Evolutionary conservation across 2,888 invertebrate genomes (phyloP).

Genomic region (Apamea crenata): DNA sequence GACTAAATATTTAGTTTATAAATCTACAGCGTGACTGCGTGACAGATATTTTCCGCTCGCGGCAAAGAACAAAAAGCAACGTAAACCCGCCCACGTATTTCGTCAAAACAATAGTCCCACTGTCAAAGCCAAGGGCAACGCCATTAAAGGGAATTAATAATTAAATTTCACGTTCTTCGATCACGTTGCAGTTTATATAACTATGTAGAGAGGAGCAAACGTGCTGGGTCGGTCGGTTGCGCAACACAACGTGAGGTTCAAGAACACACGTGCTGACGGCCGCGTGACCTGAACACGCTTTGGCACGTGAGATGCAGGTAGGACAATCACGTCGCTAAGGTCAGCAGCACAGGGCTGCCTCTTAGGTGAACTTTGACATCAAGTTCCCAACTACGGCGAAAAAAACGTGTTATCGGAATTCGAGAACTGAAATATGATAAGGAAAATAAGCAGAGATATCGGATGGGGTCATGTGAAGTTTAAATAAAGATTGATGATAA

Average conservation of each 20-base stretch:
- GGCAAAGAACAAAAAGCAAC: not conserved
- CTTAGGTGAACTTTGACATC: conserved; percentile 60
- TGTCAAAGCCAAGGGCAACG: conserved; percentile 74
- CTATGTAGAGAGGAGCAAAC: conserved; percentile 82
- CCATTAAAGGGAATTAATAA: conserved; percentile 74
- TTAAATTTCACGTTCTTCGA: conserved; percentile 82
- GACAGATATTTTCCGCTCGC: not conserved
- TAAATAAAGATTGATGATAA: conserved; percentile 20
- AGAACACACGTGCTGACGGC: conserved; percentile 83
- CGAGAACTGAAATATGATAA: conserved; percentile 53
- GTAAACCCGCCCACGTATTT: conserved; percentile 21
- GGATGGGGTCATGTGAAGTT: conserved; percentile 22
- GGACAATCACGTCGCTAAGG: conserved; percentile 76
- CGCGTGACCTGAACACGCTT: conserved; percentile 82
- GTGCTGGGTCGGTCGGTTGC: conserved; percentile 80
- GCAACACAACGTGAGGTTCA: conserved; percentile 89
- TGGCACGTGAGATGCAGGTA: conserved; percentile 77
- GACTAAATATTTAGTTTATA: not conserved
- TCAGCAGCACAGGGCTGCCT: conserved; percentile 65
- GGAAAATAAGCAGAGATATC: conserved; percentile 42
- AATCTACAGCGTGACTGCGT: conserved; percentile 20
- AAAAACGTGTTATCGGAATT: conserved; percentile 27
- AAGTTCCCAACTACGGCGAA: not conserved
- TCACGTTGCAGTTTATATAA: conserved; percentile 89
- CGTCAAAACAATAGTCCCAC: conserved; percentile 52